A percentile compares a stretch with the other conserved stretches of the same genome.
Conservation (phyloP, 2,888 invertebrate genomes). For the Nephrotoma flavescens region DNA sequence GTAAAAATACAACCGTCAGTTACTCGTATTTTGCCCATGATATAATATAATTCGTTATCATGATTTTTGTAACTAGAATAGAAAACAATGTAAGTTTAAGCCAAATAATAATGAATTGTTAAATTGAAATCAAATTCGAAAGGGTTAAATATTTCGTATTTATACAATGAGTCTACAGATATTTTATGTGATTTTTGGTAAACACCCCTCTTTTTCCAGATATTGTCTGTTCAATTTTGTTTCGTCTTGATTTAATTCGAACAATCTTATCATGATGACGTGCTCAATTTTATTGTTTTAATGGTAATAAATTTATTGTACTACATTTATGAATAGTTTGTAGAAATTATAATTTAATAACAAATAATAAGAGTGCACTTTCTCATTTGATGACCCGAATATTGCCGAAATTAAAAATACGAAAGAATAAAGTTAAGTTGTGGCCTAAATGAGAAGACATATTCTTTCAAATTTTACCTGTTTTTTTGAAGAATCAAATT, state of each 20-base stretch:
- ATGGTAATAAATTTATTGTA: no score
- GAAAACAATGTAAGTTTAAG: not conserved
- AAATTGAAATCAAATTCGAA: not conserved
- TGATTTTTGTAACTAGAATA: not conserved
- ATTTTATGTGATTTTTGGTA: not conserved
- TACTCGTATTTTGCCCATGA: not conserved
- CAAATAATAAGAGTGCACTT: no score
- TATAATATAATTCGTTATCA: not conserved
- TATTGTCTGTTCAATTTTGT: not conserved
- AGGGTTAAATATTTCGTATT: not conserved
- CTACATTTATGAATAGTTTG: no score
- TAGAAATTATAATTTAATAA: no score
- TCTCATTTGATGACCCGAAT: no score
- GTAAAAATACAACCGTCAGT: not conserved
- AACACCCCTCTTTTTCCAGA: not conserved
- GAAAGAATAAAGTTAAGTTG: no score
- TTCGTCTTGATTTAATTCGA: not conserved
- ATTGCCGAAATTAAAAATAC: no score
- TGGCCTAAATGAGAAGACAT: no score
- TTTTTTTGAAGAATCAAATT: no score
- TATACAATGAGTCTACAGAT: not conserved
- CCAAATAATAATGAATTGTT: not conserved
- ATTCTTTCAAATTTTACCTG: no score
- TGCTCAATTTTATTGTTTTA: no score
- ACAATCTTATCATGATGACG: not conserved